These are phyloP conservation scores for Danionella cerebrum DNA, from an alignment of 2,113 vertebrate species.

Conservation along the genomic window DNA sequence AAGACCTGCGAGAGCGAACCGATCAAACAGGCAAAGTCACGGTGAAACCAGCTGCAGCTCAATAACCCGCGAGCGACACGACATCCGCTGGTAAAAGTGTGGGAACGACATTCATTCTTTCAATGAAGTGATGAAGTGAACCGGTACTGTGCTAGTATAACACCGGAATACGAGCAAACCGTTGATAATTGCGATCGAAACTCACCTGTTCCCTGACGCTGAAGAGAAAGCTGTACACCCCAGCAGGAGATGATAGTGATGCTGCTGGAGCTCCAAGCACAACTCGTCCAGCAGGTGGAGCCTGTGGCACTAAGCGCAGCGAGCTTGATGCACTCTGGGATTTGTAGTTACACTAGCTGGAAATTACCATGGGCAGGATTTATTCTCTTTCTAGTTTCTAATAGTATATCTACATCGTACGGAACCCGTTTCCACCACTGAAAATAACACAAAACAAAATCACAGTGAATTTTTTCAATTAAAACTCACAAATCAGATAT, in stretches of 20 bases:
- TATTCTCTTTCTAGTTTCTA: too few species aligned
- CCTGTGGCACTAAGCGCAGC: constrained; percentile 60
- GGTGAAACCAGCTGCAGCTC: background rate
- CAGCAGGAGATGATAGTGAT: constrained; percentile 24
- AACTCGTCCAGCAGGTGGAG: constrained; percentile 54
- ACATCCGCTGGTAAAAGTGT: constrained; percentile 25
- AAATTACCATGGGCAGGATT: too few species aligned
- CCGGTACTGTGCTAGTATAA: background rate
- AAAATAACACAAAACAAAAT: too few species aligned
- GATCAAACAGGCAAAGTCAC: background rate
- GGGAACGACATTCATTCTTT: background rate
- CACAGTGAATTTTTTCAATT: too few species aligned
- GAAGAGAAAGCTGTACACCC: too few species aligned
- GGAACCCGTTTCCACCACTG: too few species aligned
- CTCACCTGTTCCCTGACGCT: constrained; percentile 56
- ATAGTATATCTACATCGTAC: too few species aligned
- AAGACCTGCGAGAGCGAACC: background rate
- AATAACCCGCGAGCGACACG: background rate
- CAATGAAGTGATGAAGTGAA: background rate
- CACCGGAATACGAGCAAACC: background rate
- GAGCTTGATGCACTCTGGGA: constrained; percentile 45
- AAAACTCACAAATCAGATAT: too few species aligned
- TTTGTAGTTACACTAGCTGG: constrained; percentile 39
- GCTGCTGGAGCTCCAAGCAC: constrained; percentile 33
- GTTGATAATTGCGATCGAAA: background rate